These are phyloP conservation scores for Drosophila auraria DNA, from an alignment of 1,140 invertebrate species.

Conservation along the genomic window DNA sequence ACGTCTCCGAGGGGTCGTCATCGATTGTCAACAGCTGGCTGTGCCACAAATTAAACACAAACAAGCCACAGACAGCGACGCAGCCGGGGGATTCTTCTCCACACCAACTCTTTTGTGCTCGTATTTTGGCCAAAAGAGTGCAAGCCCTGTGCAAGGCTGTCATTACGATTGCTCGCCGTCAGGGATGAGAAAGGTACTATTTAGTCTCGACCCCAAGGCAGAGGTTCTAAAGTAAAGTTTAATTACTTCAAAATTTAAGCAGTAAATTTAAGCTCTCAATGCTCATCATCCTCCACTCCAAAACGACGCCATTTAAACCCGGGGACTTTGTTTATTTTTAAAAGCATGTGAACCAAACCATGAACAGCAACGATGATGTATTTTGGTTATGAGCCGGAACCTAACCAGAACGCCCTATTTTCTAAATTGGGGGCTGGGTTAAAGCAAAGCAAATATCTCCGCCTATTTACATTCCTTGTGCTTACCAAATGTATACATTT, in stretches of 20 bases:
- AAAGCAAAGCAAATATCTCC: not conserved
- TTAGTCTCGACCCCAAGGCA: not conserved
- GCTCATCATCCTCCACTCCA: not conserved
- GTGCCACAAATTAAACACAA: constrained; percentile 76
- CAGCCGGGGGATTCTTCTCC: not conserved
- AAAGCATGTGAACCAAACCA: constrained; percentile 17
- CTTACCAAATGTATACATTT: not conserved
- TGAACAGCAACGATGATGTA: constrained; percentile 12
- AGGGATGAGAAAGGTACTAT: not conserved
- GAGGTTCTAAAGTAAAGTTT: not conserved
- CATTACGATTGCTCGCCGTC: not conserved
- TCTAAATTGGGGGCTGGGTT: constrained; percentile 4
- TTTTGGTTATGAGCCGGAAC: constrained; percentile 19
- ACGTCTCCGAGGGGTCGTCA: constrained; percentile 36
- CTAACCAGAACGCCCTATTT: constrained; percentile 9
- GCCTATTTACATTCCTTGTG: no score
- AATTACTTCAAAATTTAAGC: not conserved
- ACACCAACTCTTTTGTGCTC: constrained; percentile 10
- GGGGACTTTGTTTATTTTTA: constrained; percentile 13
- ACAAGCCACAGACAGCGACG: constrained; percentile 39
- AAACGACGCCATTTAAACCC: not conserved
- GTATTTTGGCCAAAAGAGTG: constrained; percentile 29
- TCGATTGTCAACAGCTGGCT: constrained; percentile 73
- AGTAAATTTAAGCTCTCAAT: not conserved
- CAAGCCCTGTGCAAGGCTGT: constrained; percentile 10